phyloP scores from a whole-genome alignment of 2,113 vertebrate genomes.

The Gymnorhina tibicen region DNA sequence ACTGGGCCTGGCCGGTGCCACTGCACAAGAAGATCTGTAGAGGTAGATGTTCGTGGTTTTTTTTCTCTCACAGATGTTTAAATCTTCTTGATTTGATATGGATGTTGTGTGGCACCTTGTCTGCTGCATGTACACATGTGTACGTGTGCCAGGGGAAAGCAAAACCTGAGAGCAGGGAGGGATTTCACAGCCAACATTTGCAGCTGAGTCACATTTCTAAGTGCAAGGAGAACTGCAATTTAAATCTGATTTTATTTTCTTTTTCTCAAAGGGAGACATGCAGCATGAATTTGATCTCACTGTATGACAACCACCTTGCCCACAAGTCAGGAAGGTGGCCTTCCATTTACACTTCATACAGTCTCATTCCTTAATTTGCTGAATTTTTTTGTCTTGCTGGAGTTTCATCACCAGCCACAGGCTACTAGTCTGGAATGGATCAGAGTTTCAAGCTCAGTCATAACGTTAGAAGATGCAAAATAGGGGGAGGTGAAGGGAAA shows the following conservation, averaged over 20 bases:
- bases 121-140: neutral
- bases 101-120: neutral
- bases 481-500: neutral
- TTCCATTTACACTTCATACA: neutral
- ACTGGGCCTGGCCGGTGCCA: neutral
- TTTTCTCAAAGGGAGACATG: neutral
- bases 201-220: conserved; percentile 20
- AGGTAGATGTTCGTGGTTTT: neutral
- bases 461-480: neutral
- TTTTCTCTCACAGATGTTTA: neutral
- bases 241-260: neutral
- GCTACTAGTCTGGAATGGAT: neutral
- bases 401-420: neutral
- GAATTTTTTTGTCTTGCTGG: neutral
- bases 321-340: neutral
- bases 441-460: neutral
- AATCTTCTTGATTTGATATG: neutral
- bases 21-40: neutral
- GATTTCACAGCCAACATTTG: neutral
- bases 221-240: neutral
- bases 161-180: neutral
- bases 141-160: neutral
- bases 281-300: neutral
- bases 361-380: neutral
- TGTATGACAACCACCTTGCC: neutral